Conservation (phyloP, 2,113 vertebrate species). For the Plecotus auritus region DNA sequence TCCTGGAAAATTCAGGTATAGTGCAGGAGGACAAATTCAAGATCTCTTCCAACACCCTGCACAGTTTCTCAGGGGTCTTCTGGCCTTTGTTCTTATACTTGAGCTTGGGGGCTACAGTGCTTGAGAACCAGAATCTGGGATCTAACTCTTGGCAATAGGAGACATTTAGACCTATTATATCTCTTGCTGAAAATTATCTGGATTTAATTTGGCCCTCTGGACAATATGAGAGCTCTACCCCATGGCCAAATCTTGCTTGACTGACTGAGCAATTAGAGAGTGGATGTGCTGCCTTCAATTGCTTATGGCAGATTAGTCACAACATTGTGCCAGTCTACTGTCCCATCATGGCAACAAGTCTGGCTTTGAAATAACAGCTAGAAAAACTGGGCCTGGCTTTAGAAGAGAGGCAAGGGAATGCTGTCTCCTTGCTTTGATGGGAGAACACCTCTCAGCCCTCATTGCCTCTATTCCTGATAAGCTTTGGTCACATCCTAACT, state of each 20-base stretch:
- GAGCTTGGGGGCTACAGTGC: slow-evolving; percentile 18
- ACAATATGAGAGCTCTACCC: neutral
- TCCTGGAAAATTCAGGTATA: slow-evolving; percentile 38
- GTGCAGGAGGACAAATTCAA: slow-evolving; percentile 31
- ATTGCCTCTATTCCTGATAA: slow-evolving; percentile 21
- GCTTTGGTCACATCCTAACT: neutral
- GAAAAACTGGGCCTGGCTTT: slow-evolving; percentile 14
- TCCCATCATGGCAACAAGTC: neutral
- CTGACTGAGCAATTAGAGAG: neutral
- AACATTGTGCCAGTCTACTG: neutral
- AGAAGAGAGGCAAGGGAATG: neutral
- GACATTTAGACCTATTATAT: neutral
- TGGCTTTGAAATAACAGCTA: slow-evolving; percentile 50
- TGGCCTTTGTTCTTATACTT: slow-evolving; percentile 33
- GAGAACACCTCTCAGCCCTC: neutral
- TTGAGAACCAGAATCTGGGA: slow-evolving; percentile 9
- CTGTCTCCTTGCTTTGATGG: neutral
- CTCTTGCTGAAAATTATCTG: slow-evolving; percentile 19
- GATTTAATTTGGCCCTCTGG: slow-evolving; percentile 25
- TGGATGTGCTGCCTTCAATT: neutral
- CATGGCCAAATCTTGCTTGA: slow-evolving; percentile 17
- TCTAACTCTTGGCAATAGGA: neutral
- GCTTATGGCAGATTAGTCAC: slow-evolving; percentile 16
- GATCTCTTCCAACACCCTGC: neutral
- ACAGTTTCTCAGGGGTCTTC: neutral